Evolutionary conservation across 2,797 vertebrate genomes (phyloP).

Genomic region (Bradypodion ventrale): DNA sequence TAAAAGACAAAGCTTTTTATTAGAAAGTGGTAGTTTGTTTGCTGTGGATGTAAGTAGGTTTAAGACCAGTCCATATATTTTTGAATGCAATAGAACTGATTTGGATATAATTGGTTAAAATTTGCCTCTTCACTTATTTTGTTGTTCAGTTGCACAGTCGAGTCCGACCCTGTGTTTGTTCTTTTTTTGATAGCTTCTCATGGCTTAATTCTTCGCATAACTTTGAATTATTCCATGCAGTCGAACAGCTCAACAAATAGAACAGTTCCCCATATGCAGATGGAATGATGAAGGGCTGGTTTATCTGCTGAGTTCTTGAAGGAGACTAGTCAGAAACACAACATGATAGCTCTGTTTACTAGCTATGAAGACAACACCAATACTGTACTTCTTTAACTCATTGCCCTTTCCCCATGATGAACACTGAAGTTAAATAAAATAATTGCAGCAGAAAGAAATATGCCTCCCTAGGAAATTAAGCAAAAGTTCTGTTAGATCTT

Average conservation of each 20-base stretch:
- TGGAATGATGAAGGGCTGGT: neutral
- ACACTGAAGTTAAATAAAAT: slow-evolving; percentile 1
- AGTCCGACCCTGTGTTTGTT: too few species aligned
- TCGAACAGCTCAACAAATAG: neutral
- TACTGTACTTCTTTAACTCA: neutral
- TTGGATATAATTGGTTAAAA: too few species aligned
- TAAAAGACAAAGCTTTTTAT: too few species aligned
- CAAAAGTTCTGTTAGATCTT: slow-evolving; percentile 14
- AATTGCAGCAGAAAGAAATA: slow-evolving; percentile 1
- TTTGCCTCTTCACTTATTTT: too few species aligned
- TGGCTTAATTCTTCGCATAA: neutral
- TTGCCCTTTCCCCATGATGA: neutral
- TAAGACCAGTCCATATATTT: too few species aligned
- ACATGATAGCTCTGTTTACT: neutral
- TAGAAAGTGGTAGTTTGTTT: too few species aligned
- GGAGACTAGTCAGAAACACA: neutral
- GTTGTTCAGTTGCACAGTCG: too few species aligned
- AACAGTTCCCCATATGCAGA: neutral
- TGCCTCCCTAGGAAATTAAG: slow-evolving; percentile 4
- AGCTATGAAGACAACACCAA: neutral
- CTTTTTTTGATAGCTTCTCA: neutral
- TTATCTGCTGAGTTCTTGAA: neutral
- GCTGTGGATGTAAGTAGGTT: too few species aligned
- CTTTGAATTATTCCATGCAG: neutral
- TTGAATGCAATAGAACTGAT: too few species aligned